Evolutionary conservation across 2,113 vertebrate species (phyloP), one percentile per base, ranked within the genome.

Genomic region (Perca fluviatilis): DNA sequence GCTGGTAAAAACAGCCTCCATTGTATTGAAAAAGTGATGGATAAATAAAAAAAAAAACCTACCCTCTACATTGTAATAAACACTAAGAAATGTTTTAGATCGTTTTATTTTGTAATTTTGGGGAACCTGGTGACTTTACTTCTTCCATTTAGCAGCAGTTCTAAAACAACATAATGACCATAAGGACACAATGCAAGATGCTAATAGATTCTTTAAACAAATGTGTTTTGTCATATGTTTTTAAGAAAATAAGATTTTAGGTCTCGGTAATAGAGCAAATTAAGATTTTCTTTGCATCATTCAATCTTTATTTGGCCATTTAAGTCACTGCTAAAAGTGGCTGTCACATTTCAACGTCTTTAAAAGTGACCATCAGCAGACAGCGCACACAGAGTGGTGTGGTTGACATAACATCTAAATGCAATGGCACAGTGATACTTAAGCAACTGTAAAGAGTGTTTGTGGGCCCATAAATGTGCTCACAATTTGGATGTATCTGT

Each of bases 401-500:
- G 43, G 9, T 51, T 80, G 60, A 67, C 58, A 70, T 15, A 56
- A 76, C 69, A 81, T 58, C n/a, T 13, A 23, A 72, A 64, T 60
- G 43, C 67, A 58, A 68, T 36, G 33, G 58, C 57, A 78, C 0
- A 47, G 25, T 74, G 76, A 85, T 74, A 54, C 70, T 68, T 64
- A 25, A 78, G 69, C 61, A 62, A 76, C 62, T 69, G 68, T 81
- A 46, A 63, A 70, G 68, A 58, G 66, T 65, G 77, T 86, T 87
- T 87, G 79, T 68, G 66, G 76, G 58, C 47, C 87, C 62, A 18
- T 88, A 83, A 88, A 90, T 81, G 75, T 60, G 53, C 60, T 81
- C 77, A 54, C 78, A 74, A 63, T 85, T 58, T 79, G 71, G 70
- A 77, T 80, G 72, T 79, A 73, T 90, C 57, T 50, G 64, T 88